phyloP scores from a whole-genome alignment of 2,797 vertebrate species.

The Siniperca scherzeri region DNA sequence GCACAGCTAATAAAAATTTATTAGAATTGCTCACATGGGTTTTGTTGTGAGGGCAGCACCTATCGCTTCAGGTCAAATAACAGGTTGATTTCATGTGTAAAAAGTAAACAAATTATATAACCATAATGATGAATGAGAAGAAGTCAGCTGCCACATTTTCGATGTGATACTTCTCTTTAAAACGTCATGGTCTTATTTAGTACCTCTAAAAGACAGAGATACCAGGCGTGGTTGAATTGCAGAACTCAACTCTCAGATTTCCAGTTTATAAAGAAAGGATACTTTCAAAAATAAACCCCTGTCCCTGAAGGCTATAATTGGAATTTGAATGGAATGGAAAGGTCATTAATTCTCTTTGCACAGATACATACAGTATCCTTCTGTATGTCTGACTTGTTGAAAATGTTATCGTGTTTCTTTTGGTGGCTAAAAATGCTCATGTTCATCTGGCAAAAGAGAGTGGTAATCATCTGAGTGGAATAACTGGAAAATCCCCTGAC shows the following conservation, averaged over 20 bases:
- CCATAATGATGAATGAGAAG: neutral
- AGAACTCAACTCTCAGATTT: slow-evolving; percentile 8
- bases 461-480: slow-evolving; percentile 55
- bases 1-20: slow-evolving; percentile 23
- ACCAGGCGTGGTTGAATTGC: neutral
- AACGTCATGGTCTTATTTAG: neutral
- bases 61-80: neutral
- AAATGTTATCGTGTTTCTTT: slow-evolving; percentile 31
- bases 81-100: neutral
- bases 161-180: neutral
- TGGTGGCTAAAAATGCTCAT: slow-evolving; percentile 36
- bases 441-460: slow-evolving; percentile 25
- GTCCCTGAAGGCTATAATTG: neutral
- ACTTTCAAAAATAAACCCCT: neutral
- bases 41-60: neutral
- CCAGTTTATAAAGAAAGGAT: neutral
- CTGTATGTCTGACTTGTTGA: neutral
- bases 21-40: neutral
- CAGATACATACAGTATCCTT: neutral
- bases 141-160: neutral
- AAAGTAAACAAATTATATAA: neutral
- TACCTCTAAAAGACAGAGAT: neutral
- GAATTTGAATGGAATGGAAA: neutral
- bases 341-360: neutral
- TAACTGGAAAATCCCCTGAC: slow-evolving; percentile 24